Conservation (phyloP, 2,113 vertebrate species). For the Megaceryle torquata region DNA sequence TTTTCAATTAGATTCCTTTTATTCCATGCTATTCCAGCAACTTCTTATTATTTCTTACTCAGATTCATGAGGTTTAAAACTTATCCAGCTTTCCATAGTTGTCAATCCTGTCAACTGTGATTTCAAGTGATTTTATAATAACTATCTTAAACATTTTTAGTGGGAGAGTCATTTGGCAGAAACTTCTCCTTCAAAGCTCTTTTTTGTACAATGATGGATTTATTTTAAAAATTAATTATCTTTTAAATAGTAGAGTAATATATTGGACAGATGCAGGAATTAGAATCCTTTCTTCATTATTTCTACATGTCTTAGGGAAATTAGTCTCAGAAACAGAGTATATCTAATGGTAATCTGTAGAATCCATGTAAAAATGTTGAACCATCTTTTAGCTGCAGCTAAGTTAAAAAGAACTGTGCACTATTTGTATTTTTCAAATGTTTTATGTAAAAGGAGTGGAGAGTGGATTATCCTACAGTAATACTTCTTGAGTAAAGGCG, state of each 20-base stretch:
- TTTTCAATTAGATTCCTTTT: not conserved
- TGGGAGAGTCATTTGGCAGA: not conserved
- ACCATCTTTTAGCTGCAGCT: not conserved
- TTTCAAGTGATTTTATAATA: not conserved
- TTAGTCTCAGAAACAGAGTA: not conserved
- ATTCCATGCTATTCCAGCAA: not conserved
- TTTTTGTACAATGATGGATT: not conserved
- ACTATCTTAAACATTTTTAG: not conserved
- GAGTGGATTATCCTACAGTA: not conserved
- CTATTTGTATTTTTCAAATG: not conserved
- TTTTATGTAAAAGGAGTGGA: not conserved
- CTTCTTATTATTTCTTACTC: not conserved
- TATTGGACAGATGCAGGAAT: not conserved
- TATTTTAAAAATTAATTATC: not conserved
- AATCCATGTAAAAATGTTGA: not conserved
- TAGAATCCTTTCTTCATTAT: not conserved
- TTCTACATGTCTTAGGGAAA: not conserved
- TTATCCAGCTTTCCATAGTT: not conserved
- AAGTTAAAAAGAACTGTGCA: not conserved
- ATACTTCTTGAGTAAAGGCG: not conserved
- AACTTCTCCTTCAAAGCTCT: not conserved
- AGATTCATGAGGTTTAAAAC: not conserved
- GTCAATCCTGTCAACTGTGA: not conserved
- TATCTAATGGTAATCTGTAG: not conserved
- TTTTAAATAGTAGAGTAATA: not conserved